phyloP scores from a whole-genome alignment of 2,888 invertebrate species.

The Diogma glabrata region DNA sequence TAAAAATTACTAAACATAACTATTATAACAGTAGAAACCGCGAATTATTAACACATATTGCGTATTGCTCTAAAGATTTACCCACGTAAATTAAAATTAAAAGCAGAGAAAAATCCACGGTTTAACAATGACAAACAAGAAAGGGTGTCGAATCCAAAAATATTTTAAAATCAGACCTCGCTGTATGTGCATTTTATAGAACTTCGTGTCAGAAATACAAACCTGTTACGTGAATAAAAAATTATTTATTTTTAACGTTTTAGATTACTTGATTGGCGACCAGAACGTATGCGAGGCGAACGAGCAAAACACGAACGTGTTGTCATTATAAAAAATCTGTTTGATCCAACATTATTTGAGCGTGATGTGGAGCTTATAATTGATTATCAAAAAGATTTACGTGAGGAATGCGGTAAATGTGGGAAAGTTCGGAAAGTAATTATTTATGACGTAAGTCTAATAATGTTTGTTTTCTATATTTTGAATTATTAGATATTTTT shows the following conservation, averaged over 20 bases:
- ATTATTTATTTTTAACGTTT: constrained; percentile 15
- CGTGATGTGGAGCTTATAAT: constrained; percentile 77
- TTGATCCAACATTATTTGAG: constrained; percentile 80
- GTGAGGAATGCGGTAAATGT: constrained; percentile 80
- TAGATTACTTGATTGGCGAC: constrained; percentile 90
- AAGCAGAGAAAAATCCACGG: too few species aligned
- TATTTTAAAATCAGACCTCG: too few species aligned
- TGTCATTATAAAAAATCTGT: constrained; percentile 89
- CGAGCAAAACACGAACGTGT: constrained; percentile 79
- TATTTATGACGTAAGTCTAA: constrained; percentile 68
- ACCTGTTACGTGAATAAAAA: not conserved
- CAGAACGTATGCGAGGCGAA: constrained; percentile 79
- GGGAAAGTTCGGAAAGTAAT: constrained; percentile 87
- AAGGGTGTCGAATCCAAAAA: too few species aligned
- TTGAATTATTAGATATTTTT: constrained; percentile 49
- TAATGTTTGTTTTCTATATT: not conserved
- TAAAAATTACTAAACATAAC: too few species aligned
- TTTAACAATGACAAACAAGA: too few species aligned
- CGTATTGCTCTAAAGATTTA: too few species aligned
- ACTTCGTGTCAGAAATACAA: too few species aligned
- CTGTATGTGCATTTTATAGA: not conserved
- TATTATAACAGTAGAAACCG: too few species aligned
- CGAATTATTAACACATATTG: too few species aligned
- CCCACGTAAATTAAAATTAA: too few species aligned
- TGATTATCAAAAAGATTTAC: constrained; percentile 82